Percentiles rank a stretch among this genome's conserved stretches.
phyloP scores from a whole-genome alignment of 2,113 vertebrate species.

The Ivindomyrus marchei region DNA sequence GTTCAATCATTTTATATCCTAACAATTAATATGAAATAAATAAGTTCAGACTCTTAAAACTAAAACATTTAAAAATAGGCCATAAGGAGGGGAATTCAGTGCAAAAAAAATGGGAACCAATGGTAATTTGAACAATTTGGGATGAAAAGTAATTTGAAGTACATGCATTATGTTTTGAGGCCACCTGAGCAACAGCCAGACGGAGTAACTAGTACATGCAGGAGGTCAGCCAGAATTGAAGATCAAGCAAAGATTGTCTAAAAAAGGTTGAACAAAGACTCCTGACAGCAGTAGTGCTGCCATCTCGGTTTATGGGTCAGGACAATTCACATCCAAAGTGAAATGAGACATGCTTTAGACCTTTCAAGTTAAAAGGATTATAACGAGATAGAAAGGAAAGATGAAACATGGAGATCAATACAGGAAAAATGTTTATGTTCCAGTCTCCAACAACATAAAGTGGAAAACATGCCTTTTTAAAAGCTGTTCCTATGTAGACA shows the following conservation, averaged over 20 bases:
- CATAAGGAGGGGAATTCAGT: neutral
- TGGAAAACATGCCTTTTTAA: neutral
- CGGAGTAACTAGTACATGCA: neutral
- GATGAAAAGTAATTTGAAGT: neutral
- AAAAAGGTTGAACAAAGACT: neutral
- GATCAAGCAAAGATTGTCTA: neutral
- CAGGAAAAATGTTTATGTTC: neutral
- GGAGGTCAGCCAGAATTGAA: neutral
- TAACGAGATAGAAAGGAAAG: neutral
- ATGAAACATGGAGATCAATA: slow-evolving; percentile 12
- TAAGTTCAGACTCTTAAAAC: neutral
- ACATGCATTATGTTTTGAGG: neutral
- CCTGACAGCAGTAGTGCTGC: neutral
- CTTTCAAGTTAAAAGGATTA: neutral
- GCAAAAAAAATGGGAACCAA: neutral
- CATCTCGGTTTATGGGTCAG: neutral
- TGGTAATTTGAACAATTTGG: neutral
- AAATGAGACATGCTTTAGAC: slow-evolving; percentile 4
- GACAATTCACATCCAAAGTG: neutral
- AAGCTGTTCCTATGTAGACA: neutral
- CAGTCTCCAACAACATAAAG: neutral
- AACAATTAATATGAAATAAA: neutral
- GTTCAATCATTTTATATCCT: neutral
- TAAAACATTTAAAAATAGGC: neutral
- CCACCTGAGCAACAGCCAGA: neutral